Base-by-base conservation (phyloP, 2,888 invertebrate genomes). In the Pammene fasciana region DNA sequence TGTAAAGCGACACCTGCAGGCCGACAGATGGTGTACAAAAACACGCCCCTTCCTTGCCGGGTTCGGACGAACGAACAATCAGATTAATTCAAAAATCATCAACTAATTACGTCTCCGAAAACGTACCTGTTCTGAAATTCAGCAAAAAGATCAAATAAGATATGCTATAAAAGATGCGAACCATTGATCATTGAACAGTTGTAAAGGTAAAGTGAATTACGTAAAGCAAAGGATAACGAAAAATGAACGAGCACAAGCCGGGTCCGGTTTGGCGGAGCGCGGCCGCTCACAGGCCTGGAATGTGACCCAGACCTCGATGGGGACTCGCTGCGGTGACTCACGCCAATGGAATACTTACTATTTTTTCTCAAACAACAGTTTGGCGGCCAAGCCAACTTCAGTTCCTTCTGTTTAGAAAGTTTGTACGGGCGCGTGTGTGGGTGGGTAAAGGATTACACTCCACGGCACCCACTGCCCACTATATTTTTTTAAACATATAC, bases 231-330 rank as follows among this genome's bases (percentile, higher is more conserved):
- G 76, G 68, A 73, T 72, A 77, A 72, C 78, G 75, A 75, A 81
- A 81, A 79, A 79, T 78, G 72, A 73, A 77, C 74, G 73, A 79
- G 73, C 76, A 76, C 75, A 75, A 75, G 68, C 76, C 74, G 75
- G 75, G 80, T 80, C 82, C 82, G 81, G 83, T 82, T 82, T 80
- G 75, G 75, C 73, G 74, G 73, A 64, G 70, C 56, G 56, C 56
- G 48, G 59, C 70, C 60, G 75, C 78, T 76, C 75, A 68, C 74
- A 71, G 73, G 79, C 75, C 84, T 84, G 90, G 92, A 91, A 92
- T 92, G 92, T 90, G 88, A 91, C 90, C 92, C 90, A 90, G 86
- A 88, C 87, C 85, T 82, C 86, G 80, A 80, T 80, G 86, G 87
- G 86, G 86, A 86, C 82, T 81, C 82, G 82, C 81, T 75, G 76